Base-by-base conservation (phyloP, 1,140 invertebrate species). In the Drosophila elegans region DNA sequence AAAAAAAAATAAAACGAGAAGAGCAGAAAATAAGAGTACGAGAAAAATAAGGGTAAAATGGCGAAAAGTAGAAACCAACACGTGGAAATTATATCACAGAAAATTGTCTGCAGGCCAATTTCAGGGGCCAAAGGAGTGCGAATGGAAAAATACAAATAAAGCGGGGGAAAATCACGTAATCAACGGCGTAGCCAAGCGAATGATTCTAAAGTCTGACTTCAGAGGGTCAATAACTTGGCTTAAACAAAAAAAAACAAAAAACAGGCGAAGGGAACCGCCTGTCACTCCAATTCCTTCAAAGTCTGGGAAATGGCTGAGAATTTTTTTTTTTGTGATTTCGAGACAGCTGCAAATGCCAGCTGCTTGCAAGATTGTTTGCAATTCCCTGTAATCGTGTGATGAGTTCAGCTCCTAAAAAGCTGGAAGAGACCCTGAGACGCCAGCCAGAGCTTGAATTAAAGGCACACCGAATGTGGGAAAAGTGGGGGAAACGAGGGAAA, bases 191-290 rank as follows among this genome's bases (percentile, higher is more conserved):
- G 63, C 44, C 54, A 56, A 78, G 73, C 56, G 21, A 76, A 77
- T 46, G 74, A 63, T 82, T 69, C 74, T 81, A 55, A 67, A 62
- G 54, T 64, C 32, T 49, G 41, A 45, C 60, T 34, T 39, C 32
- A 53, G 41, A 54, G 82, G 82, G 82, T 86, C 83, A 86, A 86
- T 79, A 86, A 88, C 82, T 82, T 86, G 75, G 29, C 63, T 16
- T 21, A 21, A 21, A 21, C 16, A 21, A 21, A 21, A 21, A 21
- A 0, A 21, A 21, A 21, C 42, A 61, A 38, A 54, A 53, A 74
- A 41, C 9, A 16, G 39, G 29, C 36, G 9, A 12, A 49, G 44
- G 21, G 39, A 29, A 38, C 34, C 9, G 27, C 34, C 54, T 32
- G 49, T 39, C 49, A 34, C 16, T 27, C 51, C 5, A 7, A 10